phyloP scores from a whole-genome alignment of 2,113 vertebrate genomes.

The Theristicus caerulescens region DNA sequence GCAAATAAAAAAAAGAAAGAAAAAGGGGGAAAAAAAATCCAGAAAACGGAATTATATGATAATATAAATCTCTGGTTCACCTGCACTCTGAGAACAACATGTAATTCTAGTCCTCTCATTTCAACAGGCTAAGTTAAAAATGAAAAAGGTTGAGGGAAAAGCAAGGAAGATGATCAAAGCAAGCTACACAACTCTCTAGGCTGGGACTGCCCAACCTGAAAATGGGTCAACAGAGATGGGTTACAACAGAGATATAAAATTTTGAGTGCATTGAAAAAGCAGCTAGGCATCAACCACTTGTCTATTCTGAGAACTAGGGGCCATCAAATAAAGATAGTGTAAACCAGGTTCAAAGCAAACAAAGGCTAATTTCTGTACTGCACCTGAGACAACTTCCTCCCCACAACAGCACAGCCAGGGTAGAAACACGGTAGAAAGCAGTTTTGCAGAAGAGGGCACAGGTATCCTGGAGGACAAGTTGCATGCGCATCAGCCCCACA shows the following conservation, averaged over 20 bases:
- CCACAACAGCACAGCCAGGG: not conserved
- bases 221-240: not conserved
- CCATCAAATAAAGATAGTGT: not conserved
- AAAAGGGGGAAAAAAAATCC: not conserved
- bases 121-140: not conserved
- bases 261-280: not conserved
- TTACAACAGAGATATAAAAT: not conserved
- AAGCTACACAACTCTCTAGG: not conserved
- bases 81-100: not conserved
- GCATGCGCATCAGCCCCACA: not conserved
- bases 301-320: not conserved
- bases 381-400: not conserved
- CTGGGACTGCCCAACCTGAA: not conserved
- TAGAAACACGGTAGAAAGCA: not conserved
- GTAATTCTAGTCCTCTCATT: not conserved
- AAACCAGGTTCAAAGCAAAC: not conserved
- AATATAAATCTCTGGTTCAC: not conserved
- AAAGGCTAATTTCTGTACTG: fast-evolving
- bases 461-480: not conserved
- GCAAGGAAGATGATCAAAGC: not conserved
- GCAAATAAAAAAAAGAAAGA: not conserved
- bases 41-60: not conserved
- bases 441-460: not conserved
- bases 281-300: not conserved
- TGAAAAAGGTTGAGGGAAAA: not conserved